Conservation (phyloP, 1,140 invertebrate species). For the Samia ricini region DNA sequence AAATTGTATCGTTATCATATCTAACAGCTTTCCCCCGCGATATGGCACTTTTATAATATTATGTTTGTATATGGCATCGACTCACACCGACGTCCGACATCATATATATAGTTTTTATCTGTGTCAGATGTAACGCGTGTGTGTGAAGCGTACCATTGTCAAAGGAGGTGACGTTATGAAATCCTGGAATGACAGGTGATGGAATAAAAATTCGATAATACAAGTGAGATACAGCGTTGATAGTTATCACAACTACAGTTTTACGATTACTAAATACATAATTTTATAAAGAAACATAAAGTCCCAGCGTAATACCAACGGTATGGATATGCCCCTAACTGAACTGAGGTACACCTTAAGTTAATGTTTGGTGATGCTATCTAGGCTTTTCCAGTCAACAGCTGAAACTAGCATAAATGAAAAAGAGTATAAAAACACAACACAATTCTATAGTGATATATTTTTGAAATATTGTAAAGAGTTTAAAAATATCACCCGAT, state of each 20-base stretch:
- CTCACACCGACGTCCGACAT: slow-evolving; percentile 30
- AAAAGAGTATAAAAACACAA: too few species aligned
- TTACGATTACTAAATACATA: neutral
- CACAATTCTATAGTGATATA: too few species aligned
- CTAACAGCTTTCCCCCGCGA: slow-evolving; percentile 72
- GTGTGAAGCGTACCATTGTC: slow-evolving; percentile 31
- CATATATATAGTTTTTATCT: slow-evolving; percentile 53
- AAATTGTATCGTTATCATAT: slow-evolving; percentile 74
- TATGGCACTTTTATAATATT: slow-evolving; percentile 66
- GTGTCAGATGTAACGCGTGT: slow-evolving; percentile 47
- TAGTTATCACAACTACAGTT: neutral
- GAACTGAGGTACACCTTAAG: too few species aligned
- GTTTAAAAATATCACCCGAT: too few species aligned
- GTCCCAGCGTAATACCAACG: too few species aligned
- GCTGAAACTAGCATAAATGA: too few species aligned
- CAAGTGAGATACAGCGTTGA: neutral
- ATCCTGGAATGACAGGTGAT: slow-evolving; percentile 49
- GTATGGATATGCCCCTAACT: too few species aligned
- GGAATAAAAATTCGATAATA: slow-evolving; percentile 8
- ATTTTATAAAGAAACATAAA: neutral
- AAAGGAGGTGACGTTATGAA: slow-evolving; percentile 33
- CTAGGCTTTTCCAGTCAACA: too few species aligned
- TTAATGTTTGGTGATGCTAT: too few species aligned
- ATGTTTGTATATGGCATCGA: slow-evolving; percentile 25
- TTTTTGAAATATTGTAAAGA: too few species aligned